Conservation (phyloP, 2,797 vertebrate genomes). For the Lates japonicus region DNA sequence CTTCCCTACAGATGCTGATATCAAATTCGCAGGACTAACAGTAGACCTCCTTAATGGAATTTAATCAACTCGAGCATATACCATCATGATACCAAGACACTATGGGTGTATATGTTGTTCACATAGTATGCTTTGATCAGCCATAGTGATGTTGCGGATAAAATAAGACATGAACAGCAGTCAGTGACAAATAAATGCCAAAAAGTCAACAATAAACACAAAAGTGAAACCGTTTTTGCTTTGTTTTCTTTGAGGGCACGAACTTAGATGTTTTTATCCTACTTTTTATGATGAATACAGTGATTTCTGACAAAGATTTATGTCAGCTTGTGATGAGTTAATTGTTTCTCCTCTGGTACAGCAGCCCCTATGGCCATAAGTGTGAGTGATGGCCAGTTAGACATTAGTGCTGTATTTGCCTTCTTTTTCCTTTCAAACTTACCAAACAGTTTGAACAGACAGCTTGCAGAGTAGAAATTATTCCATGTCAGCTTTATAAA, state of each 20-base stretch:
- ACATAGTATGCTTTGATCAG: constrained; percentile 1
- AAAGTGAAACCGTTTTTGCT: background rate
- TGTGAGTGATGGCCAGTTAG: background rate
- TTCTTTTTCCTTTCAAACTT: background rate
- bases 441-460: background rate
- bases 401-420: background rate
- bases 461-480: background rate
- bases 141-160: constrained; percentile 5
- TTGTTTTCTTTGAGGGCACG: background rate
- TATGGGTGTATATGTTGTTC: background rate
- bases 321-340: background rate
- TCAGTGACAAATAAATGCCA: background rate
- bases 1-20: background rate
- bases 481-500: constrained; percentile 45
- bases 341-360: background rate
- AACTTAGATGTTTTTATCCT: background rate
- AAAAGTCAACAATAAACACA: background rate
- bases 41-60: background rate
- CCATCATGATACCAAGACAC: background rate
- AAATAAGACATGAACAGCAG: background rate
- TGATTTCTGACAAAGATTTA: background rate
- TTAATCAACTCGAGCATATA: background rate
- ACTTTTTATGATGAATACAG: background rate
- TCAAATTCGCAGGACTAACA: constrained; percentile 8
- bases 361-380: background rate